Evolutionary conservation across 1,140 invertebrate genomes (phyloP).

Genomic region (silkworm (Bombyx mori)): ASM3026992v2 NC_085115.1:4568501-4569000

Average conservation of each 20-base stretch:
- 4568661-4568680: conserved; percentile 86
- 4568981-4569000: conserved; percentile 21
- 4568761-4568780: conserved; percentile 16
- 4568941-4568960: conserved; percentile 38
- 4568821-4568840: conserved; percentile 31
- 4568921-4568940: conserved; percentile 20
- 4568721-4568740: conserved; percentile 83
- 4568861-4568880: conserved; percentile 43
- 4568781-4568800: conserved; percentile 7
- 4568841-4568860: conserved; percentile 39
- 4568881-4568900: conserved; percentile 36
- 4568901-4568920: conserved; percentile 32
- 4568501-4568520: conserved; percentile 39
- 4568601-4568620: conserved; percentile 87
- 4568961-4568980: conserved; percentile 16
- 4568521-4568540: conserved; percentile 49
- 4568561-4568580: conserved; percentile 80
- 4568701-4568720: conserved; percentile 78
- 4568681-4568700: conserved; percentile 83
- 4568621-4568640: conserved; percentile 84
- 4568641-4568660: conserved; percentile 84
- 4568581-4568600: conserved; percentile 89
- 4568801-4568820: conserved; percentile 34
- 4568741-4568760: conserved; percentile 32
- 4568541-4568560: conserved; percentile 20